Conservation (phyloP, 2,113 vertebrate species). For the Maccullochella peelii region DNA sequence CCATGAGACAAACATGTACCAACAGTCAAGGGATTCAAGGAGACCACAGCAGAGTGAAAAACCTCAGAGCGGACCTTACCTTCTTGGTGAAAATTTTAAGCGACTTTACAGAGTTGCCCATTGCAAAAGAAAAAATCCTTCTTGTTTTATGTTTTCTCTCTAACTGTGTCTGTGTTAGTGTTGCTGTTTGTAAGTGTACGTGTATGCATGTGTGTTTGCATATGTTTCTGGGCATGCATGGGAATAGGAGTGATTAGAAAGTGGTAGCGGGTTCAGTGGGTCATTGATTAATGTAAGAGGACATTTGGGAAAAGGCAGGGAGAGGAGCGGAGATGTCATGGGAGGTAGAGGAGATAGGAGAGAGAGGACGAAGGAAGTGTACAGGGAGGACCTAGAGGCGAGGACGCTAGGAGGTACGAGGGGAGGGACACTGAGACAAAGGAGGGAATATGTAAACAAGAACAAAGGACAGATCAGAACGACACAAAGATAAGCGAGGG, state of each 20-base stretch:
- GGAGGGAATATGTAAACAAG: constrained; percentile 75
- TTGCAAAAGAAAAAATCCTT: constrained; percentile 79
- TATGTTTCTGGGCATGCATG: constrained; percentile 81
- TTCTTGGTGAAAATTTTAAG: constrained; percentile 96
- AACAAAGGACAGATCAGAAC: constrained; percentile 57
- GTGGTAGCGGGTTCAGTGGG: constrained; percentile 80
- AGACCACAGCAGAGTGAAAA: constrained; percentile 41
- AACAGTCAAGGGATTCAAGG: constrained; percentile 41
- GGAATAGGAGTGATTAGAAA: constrained; percentile 78
- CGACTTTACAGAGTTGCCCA: constrained; percentile 99
- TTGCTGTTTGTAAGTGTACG: constrained; percentile 56
- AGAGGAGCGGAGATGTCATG: constrained; percentile 57
- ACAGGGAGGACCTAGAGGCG: constrained; percentile 54
- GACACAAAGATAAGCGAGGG: constrained; percentile 49
- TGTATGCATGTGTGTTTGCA: constrained; percentile 78
- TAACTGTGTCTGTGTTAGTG: constrained; percentile 62
- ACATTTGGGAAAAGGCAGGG: constrained; percentile 84
- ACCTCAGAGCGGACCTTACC: constrained; percentile 87
- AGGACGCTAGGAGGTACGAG: constrained; percentile 36
- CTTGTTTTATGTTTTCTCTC: constrained; percentile 75
- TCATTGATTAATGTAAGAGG: constrained; percentile 85
- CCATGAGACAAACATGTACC: constrained; percentile 69
- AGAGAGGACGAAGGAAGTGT: constrained; percentile 48
- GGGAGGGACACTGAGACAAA: constrained; percentile 81
- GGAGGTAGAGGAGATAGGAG: constrained; percentile 57